Base-by-base conservation (phyloP, 2,797 vertebrate genomes). In the Psittacula derbiana region DNA sequence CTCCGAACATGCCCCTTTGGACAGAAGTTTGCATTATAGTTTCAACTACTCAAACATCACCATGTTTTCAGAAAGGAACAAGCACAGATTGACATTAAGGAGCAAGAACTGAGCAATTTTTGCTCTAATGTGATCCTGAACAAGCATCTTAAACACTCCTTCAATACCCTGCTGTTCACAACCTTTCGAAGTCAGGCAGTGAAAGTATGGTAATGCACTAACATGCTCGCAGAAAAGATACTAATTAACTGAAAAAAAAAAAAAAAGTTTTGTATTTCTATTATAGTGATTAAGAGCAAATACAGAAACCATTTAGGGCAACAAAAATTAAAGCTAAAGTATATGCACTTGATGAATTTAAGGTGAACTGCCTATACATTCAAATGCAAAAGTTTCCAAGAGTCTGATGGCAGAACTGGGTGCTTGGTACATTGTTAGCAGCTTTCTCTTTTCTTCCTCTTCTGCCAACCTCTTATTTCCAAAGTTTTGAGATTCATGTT, bases 101-200 rank as follows among this genome's bases (percentile, higher is more conserved):
- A 60, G 15, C 3, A 23, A 73, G 20, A 85, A 33, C 4, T 24
- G 46, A 12, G 16, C 28, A 28, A 16, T 19, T 38, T 19, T 20
- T 30, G 16, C 28, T 67, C 13, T 64, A 38, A 33, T 0, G 18
- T 6, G 50, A n/a, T 31, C 8, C 23, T 11, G 21, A 75, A 30
- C 11, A 75, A 55, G 11, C 0, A 0, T 30, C 12, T 72, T 12
- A 21, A 36, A 36, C 12, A 9, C 4, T 4, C 23, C 14, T 27
- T 20, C 44, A 27, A 24, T 8, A 25, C 30, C 2, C 52, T 21
- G n/a, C 58, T 19, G 24, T 10, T 10, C 46, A 3, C 6, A 6
- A 4, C 23, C 20, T 6, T 16, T 4, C 23, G 19, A 30, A 38
- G 23, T 4, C 17, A 44, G 38, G 8, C 12, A 66, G 20, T 2